Percentiles rank a stretch among this genome's conserved stretches.
Evolutionary conservation across 2,113 vertebrate species (phyloP).

Genomic region (Trachemys scripta): DNA sequence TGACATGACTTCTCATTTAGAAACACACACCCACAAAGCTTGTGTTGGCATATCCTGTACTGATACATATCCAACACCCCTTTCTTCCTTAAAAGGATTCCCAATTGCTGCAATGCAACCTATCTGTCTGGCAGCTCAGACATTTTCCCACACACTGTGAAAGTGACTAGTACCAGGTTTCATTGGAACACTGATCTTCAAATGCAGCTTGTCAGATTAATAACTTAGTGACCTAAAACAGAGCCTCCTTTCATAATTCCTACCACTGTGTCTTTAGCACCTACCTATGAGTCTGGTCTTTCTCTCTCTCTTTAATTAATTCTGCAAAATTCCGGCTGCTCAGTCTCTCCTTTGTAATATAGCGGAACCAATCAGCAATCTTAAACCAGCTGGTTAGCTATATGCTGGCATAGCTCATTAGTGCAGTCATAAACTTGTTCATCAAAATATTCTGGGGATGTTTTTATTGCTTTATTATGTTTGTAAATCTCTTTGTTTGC

Average conservation of each 20-base stretch:
- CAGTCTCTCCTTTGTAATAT: conserved; percentile 59
- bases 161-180: conserved; percentile 9
- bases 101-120: conserved; percentile 3
- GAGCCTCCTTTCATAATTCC: conserved; percentile 6
- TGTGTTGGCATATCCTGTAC: not conserved
- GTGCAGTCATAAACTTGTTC: conserved; percentile 15
- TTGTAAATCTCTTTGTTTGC: conserved; percentile 67
- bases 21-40: rapidly evolving
- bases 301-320: conserved; percentile 7
- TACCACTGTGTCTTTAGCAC: not conserved
- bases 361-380: conserved; percentile 63
- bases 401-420: conserved; percentile 32
- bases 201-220: conserved; percentile 1
- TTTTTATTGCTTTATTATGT: conserved; percentile 65
- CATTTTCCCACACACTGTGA: conserved; percentile 26
- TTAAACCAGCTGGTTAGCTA: conserved; percentile 49
- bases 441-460: conserved; percentile 42
- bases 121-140: not conserved
- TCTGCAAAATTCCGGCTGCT: conserved; percentile 56
- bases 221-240: conserved; percentile 18
- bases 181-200: conserved; percentile 17
- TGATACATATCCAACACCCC: not conserved
- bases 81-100: conserved; percentile 2
- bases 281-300: not conserved
- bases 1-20: not conserved